A percentile compares a stretch with the other conserved stretches of the same genome.
These are phyloP conservation scores for Andrena cerasifolii DNA, from an alignment of 1,140 invertebrate genomes.

Conservation along the genomic window DNA sequence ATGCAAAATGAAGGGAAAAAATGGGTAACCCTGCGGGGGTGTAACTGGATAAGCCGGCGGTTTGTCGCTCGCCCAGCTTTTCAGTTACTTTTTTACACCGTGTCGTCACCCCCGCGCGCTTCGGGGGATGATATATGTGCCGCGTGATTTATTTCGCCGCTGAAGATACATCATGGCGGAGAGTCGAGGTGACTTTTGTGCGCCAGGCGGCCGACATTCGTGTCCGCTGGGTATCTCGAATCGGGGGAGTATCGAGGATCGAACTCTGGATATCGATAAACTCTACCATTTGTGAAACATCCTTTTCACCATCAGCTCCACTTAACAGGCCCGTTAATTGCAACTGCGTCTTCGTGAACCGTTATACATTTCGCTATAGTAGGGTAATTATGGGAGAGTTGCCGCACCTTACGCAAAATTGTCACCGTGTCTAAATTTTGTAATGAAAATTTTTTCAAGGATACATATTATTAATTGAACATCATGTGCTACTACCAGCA, in stretches of 20 bases:
- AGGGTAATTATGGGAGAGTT: too few species aligned
- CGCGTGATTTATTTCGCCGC: constrained; percentile 67
- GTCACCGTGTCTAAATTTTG: too few species aligned
- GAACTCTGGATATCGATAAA: background rate
- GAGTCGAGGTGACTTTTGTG: constrained; percentile 55
- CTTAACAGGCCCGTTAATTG: too few species aligned
- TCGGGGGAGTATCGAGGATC: background rate
- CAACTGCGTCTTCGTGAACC: too few species aligned
- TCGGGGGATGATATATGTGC: constrained; percentile 66
- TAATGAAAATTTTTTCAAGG: too few species aligned
- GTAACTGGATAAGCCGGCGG: constrained; percentile 72
- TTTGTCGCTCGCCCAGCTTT: constrained; percentile 71
- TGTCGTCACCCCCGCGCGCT: constrained; percentile 39
- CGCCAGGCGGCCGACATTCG: constrained; percentile 17
- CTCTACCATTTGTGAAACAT: too few species aligned
- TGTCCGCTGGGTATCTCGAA: background rate
- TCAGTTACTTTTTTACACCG: constrained; percentile 69
- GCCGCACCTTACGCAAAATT: too few species aligned
- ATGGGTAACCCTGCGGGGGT: constrained; percentile 55
- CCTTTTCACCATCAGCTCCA: too few species aligned
- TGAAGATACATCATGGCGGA: constrained; percentile 48
- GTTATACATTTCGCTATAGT: too few species aligned
- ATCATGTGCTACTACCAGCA: too few species aligned
- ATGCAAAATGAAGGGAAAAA: constrained; percentile 56
- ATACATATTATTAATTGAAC: too few species aligned